phyloP scores from a whole-genome alignment of 2,888 invertebrate species.

The Chouioia cunea region DNA sequence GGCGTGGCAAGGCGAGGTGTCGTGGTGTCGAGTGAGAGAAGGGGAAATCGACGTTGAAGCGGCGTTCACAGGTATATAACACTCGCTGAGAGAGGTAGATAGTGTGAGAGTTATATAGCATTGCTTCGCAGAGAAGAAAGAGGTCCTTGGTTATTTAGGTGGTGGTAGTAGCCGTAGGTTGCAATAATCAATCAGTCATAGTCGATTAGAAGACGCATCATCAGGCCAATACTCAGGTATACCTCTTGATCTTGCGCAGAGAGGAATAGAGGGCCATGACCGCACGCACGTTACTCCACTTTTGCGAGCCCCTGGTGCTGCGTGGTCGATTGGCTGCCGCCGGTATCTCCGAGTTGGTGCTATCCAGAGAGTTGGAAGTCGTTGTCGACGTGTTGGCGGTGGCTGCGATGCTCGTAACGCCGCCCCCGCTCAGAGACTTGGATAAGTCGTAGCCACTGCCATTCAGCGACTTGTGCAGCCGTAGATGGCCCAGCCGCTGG shows the following conservation, averaged over 20 bases:
- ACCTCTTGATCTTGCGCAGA: conserved; percentile 92
- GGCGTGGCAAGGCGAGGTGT: too few relatives aligned
- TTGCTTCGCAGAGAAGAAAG: not conserved
- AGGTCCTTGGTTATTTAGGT: not conserved
- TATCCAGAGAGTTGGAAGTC: conserved; percentile 63
- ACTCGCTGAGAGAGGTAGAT: conserved; percentile 32
- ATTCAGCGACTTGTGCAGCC: conserved; percentile 39
- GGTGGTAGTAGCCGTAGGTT: not conserved
- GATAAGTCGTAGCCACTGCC: conserved; percentile 13
- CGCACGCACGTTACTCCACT: conserved; percentile 89
- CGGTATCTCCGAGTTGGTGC: conserved; percentile 56
- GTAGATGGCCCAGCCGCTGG: not conserved
- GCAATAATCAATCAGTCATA: too few relatives aligned
- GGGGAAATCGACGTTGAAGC: conserved; percentile 6
- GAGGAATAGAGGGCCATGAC: conserved; percentile 92
- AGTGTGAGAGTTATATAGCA: conserved; percentile 10
- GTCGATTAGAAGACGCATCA: too few relatives aligned
- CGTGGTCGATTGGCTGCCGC: conserved; percentile 60
- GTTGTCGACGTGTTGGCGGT: conserved; percentile 56
- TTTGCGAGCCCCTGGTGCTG: conserved; percentile 72
- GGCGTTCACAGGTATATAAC: conserved; percentile 5
- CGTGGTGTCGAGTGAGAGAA: conserved; percentile 27
- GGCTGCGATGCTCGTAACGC: conserved; percentile 45
- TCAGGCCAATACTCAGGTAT: conserved; percentile 41
- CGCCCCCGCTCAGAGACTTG: conserved; percentile 55